phyloP scores from a whole-genome alignment of 2,888 invertebrate species.

The Epistrophella euchroma region DNA sequence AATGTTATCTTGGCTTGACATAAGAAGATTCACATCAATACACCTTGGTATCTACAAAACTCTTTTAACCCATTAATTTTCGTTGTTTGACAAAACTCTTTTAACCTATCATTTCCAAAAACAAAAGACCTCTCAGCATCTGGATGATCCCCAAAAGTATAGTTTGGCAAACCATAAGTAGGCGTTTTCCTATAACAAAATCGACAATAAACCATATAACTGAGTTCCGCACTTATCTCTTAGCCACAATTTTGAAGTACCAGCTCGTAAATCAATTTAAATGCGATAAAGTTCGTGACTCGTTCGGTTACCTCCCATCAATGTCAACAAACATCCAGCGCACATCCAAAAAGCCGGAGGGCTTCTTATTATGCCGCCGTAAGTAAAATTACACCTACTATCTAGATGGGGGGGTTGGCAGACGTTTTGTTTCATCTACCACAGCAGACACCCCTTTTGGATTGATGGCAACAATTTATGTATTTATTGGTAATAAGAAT shows the following conservation, averaged over 20 bases:
- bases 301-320: constrained; percentile 45
- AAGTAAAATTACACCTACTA: constrained; percentile 59
- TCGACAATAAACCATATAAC: constrained; percentile 39
- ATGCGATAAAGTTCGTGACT: constrained; percentile 60
- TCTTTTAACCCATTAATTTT: not conserved
- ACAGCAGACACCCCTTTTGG: constrained; percentile 27
- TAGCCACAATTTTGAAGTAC: constrained; percentile 65
- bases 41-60: too few relatives aligned
- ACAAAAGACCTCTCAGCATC: not conserved
- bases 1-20: too few relatives aligned
- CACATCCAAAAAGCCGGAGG: constrained; percentile 6
- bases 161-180: constrained; percentile 47
- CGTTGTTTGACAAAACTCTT: not conserved
- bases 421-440: constrained; percentile 26
- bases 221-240: constrained; percentile 51
- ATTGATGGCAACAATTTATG: constrained; percentile 66
- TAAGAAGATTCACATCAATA: too few relatives aligned
- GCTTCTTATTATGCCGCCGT: constrained; percentile 25
- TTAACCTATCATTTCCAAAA: not conserved
- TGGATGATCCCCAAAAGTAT: not conserved
- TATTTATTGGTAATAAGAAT: constrained; percentile 53
- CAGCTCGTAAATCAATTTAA: constrained; percentile 65
- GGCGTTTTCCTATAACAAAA: constrained; percentile 50
- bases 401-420: constrained; percentile 20
- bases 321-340: constrained; percentile 36